phyloP scores from a whole-genome alignment of 2,797 vertebrate species.

The Jordanella pulchra region DNA sequence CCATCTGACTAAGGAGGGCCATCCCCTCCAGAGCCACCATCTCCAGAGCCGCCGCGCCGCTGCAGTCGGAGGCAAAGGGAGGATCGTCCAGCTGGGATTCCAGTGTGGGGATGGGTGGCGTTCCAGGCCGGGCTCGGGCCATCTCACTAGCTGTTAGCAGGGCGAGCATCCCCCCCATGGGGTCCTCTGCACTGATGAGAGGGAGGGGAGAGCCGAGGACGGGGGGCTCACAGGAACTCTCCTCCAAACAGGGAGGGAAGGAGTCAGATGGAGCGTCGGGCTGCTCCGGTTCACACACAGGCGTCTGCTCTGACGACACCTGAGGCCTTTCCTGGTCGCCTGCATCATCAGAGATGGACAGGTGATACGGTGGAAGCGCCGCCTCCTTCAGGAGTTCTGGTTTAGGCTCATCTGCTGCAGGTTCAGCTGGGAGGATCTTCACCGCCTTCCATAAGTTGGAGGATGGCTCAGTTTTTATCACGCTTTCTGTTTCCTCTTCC shows the following conservation, averaged over 20 bases:
- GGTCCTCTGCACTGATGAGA: conserved; percentile 82
- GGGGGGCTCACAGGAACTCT: conserved; percentile 53
- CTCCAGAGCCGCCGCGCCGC: conserved; percentile 78
- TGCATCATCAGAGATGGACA: conserved; percentile 35
- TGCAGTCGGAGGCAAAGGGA: conserved; percentile 57
- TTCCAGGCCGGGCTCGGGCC: conserved; percentile 80
- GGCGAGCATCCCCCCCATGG: conserved; percentile 92
- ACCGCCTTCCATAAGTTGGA: conserved; percentile 69
- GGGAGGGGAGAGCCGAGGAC: conserved; percentile 52
- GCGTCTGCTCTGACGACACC: conserved; percentile 23
- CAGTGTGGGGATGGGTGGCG: conserved; percentile 54
- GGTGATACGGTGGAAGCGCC: conserved; percentile 57
- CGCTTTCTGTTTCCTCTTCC: conserved; percentile 66
- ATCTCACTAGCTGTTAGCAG: conserved; percentile 90
- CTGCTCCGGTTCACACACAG: conserved; percentile 32
- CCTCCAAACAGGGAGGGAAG: conserved; percentile 46
- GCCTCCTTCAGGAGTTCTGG: conserved; percentile 65
- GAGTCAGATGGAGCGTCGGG: conserved; percentile 27
- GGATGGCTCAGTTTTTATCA: conserved; percentile 68
- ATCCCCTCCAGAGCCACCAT: conserved; percentile 91
- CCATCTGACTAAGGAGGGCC: conserved; percentile 92
- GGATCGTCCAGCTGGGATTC: conserved; percentile 42
- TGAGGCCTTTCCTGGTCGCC: conserved; percentile 26
- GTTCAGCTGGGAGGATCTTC: conserved; percentile 68
- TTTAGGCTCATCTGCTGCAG: conserved; percentile 67